Evolutionary conservation across 2,797 vertebrate species (phyloP), one percentile per base, ranked within the genome.

Genomic region (Chromobotia macracanthus): DNA sequence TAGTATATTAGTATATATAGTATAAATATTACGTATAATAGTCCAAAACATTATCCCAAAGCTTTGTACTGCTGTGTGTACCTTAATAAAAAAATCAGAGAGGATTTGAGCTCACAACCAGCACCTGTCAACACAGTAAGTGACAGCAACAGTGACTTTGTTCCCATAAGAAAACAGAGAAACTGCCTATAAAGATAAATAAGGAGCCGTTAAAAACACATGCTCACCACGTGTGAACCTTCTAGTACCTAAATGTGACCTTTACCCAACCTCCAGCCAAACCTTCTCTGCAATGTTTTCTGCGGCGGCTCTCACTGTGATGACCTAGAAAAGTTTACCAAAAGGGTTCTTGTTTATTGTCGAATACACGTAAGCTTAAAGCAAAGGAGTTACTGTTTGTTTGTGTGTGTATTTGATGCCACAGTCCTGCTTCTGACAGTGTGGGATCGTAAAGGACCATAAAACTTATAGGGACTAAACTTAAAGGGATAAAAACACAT

Each of bases 341-440:
- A 11, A 31, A 19, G 0, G 11, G 11, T 19, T 46, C 23, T 16
- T 67, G 23, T 68, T 60, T 68, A 48, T 21, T 18, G 13, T 28
- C 15, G 0, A 65, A 41, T 35, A 46, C 35, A 19, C 11, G 12
- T 67, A 6, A 58, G 21, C 64, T 75, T 19, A 48, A 19, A 25
- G 51, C 53, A 21, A 68, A 53, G 8, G 53, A 48, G 74, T 67
- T 19, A 56, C 19, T 41, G 5, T 25, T 10, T 55, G 2, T 64
- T 51, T 75, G 46, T 56, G 50, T 64, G 51, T 75, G 48, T 56
- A 31, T 46, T 66, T n/a, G 38, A 51, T 56, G 50, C 63, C 35
- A 56, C 21, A 66, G 55, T 53, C 48, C 48, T 35, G 28, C 15
- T 25, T 15, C 61, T 75, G 15, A 16, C 15, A 53, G 38, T 28